Evolutionary conservation across 1,140 invertebrate genomes (phyloP).

Genomic region (Pseudomyrmex pallidus): DNA sequence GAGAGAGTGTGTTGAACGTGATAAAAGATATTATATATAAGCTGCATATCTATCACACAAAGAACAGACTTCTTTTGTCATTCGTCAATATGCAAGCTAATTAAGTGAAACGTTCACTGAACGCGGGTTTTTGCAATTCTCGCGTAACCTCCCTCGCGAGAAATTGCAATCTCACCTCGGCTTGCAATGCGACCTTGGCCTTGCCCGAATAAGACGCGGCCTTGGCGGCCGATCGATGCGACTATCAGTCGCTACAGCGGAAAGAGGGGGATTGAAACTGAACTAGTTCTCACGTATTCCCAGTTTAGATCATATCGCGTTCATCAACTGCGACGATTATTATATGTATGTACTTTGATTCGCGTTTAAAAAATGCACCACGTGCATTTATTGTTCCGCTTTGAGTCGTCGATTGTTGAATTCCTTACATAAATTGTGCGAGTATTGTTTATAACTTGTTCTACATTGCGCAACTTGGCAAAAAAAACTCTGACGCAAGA

Average conservation of each 20-base stretch:
- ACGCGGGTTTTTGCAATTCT: conserved; percentile 65
- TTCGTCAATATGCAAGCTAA: background rate
- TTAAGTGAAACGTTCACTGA: conserved; percentile 30
- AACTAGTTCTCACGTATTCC: conserved; percentile 73
- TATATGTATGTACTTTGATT: background rate
- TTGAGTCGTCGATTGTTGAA: conserved; percentile 44
- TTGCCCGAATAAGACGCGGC: conserved; percentile 79
- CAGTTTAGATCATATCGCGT: conserved; percentile 68
- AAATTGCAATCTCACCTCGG: conserved; percentile 72
- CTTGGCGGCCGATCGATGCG: conserved; percentile 80
- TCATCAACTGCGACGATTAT: conserved; percentile 42
- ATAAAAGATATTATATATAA: background rate
- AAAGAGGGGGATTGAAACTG: conserved; percentile 48
- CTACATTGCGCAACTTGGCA: conserved; percentile 17
- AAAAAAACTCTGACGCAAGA: background rate
- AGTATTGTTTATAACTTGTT: background rate
- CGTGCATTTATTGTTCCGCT: conserved; percentile 33
- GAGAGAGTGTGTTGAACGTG: no score
- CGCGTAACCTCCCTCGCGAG: conserved; percentile 54
- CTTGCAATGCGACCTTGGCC: conserved; percentile 80
- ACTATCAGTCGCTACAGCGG: conserved; percentile 64
- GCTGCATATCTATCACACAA: background rate
- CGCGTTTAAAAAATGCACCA: conserved; percentile 26
- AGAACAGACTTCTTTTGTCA: background rate
- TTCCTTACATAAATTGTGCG: conserved; percentile 21